These are phyloP conservation scores for Anabacerthia variegaticeps DNA, from an alignment of 2,797 vertebrate genomes.

Conservation along the genomic window DNA sequence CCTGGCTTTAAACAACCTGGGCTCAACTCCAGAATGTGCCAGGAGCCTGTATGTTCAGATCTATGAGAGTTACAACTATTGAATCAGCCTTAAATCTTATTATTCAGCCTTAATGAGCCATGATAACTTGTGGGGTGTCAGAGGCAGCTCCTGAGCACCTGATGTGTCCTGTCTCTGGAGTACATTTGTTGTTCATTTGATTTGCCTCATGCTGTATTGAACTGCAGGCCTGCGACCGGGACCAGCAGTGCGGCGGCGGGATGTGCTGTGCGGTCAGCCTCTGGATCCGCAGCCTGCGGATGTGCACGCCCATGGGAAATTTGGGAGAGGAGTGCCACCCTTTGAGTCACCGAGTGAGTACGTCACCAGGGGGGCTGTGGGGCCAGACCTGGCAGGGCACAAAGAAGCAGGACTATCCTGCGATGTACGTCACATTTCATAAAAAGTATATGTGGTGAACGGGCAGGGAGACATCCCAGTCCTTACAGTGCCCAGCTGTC, in stretches of 20 bases:
- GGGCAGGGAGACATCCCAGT: background rate
- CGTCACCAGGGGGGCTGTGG: accelerated
- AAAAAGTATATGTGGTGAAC: background rate
- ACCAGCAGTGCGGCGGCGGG: slow-evolving; percentile 87
- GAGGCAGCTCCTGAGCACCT: background rate
- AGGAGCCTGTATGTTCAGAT: background rate
- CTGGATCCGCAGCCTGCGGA: slow-evolving; percentile 91
- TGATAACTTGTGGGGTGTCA: background rate
- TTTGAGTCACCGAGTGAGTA: slow-evolving; percentile 89
- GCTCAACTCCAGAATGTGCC: background rate
- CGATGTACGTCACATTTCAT: accelerated
- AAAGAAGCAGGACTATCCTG: background rate
- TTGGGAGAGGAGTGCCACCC: slow-evolving; percentile 92
- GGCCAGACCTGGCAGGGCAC: background rate
- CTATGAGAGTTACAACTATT: background rate
- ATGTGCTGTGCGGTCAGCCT: slow-evolving; percentile 94
- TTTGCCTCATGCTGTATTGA: slow-evolving; percentile 15
- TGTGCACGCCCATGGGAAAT: slow-evolving; percentile 89
- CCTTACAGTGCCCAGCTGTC: background rate
- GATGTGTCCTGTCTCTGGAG: background rate
- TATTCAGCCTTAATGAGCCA: background rate
- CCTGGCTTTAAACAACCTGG: background rate
- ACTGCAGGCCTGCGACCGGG: slow-evolving; percentile 88
- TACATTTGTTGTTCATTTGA: background rate
- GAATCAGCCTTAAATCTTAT: background rate